Conservation (phyloP, 1,140 invertebrate species). For the Drosophila oshimai region DNA sequence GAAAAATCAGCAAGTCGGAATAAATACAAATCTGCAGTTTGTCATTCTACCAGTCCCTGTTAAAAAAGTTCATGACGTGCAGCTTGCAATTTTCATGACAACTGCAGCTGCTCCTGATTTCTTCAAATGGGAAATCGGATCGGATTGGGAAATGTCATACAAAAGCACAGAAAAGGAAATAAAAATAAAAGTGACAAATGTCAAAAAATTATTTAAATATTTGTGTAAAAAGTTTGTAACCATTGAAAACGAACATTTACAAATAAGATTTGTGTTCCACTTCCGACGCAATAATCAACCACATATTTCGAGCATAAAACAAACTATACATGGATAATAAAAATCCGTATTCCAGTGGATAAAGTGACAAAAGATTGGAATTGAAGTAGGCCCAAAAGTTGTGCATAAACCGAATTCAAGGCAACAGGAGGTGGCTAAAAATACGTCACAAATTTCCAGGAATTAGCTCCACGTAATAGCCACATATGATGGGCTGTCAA, state of each 20-base stretch:
- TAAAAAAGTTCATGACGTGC: conserved; percentile 61
- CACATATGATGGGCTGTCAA: no score
- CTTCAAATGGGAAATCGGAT: conserved; percentile 5
- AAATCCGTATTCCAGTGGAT: no score
- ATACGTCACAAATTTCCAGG: no score
- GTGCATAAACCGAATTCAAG: no score
- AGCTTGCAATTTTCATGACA: conserved; percentile 47
- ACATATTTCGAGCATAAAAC: conserved; percentile 43
- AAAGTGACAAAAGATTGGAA: conserved; percentile 2
- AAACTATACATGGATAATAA: no score
- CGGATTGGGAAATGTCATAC: not conserved
- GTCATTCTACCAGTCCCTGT: conserved; percentile 33
- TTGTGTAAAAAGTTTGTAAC: conserved; percentile 38
- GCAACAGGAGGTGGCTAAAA: no score
- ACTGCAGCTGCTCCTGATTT: no score
- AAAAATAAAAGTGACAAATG: conserved; percentile 28
- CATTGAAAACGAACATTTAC: conserved; percentile 58
- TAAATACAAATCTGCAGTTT: conserved; percentile 35
- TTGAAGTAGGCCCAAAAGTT: no score
- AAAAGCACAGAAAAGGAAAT: not conserved
- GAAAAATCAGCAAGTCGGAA: not conserved
- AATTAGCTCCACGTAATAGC: no score
- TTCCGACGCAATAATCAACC: conserved; percentile 48
- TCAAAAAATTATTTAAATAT: conserved; percentile 37
- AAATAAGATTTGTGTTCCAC: conserved; percentile 57